Evolutionary conservation across 2,888 invertebrate species (phyloP).

Genomic region (Lymantria monacha): DNA sequence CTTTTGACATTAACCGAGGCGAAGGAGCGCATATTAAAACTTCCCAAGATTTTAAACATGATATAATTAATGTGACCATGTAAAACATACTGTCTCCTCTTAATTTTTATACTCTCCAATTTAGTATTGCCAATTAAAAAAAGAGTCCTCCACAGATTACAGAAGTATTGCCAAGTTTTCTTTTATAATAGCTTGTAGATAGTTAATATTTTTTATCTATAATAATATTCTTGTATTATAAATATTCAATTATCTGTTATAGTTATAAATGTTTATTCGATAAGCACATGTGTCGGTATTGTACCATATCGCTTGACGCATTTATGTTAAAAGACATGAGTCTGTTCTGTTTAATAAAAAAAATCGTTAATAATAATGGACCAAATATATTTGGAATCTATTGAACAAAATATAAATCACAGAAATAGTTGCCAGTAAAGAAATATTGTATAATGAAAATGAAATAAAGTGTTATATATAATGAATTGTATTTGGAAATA

Average conservation of each 20-base stretch:
- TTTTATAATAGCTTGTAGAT: conserved; percentile 31
- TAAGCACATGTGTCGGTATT: conserved; percentile 28
- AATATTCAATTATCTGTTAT: conserved; percentile 32
- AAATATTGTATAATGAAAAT: not conserved
- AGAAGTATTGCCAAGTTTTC: conserved; percentile 32
- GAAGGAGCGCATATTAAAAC: conserved; percentile 23
- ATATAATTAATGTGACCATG: conserved; percentile 11
- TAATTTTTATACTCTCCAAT: conserved; percentile 15
- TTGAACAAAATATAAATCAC: conserved; percentile 8
- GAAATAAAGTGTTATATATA: not conserved
- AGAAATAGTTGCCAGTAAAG: not conserved
- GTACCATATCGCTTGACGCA: conserved; percentile 30
- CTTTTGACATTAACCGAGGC: not conserved
- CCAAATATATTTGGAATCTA: conserved; percentile 26
- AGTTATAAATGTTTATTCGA: conserved; percentile 30
- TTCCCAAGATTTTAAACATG: conserved; percentile 13
- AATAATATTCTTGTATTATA: conserved; percentile 22
- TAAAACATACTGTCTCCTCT: conserved; percentile 10
- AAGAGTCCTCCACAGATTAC: conserved; percentile 34
- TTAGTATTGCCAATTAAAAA: conserved; percentile 29
- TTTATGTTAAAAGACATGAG: conserved; percentile 10
- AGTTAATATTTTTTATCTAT: conserved; percentile 31
- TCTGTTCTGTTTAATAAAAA: conserved; percentile 16
- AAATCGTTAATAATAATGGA: conserved; percentile 29
- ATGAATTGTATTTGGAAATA: not conserved